These are phyloP conservation scores for Catharus bicknelli DNA, from an alignment of 2,113 vertebrate species.

Conservation along the genomic window DNA sequence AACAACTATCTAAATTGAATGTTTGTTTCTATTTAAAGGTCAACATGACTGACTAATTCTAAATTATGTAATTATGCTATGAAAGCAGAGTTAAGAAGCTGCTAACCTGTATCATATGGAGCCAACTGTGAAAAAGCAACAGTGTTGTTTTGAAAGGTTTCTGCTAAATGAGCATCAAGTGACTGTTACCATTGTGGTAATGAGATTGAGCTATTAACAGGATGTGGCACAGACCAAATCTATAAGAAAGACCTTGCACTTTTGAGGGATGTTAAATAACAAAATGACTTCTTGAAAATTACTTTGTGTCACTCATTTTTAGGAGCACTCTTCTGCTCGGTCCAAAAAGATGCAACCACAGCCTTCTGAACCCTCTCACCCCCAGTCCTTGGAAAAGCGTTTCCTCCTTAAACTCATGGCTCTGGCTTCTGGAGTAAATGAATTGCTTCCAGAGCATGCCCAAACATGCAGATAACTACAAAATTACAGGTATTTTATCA, in stretches of 20 bases:
- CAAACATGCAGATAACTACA: background rate
- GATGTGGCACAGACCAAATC: slow-evolving; percentile 59
- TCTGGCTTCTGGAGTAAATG: background rate
- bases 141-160: slow-evolving; percentile 55
- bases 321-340: background rate
- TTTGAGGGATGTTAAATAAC: slow-evolving; percentile 56
- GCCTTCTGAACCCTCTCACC: background rate
- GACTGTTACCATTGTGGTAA: slow-evolving; percentile 62
- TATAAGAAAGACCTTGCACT: slow-evolving; percentile 28
- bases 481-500: background rate
- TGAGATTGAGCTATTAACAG: slow-evolving; percentile 54
- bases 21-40: slow-evolving; percentile 53
- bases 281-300: slow-evolving; percentile 26
- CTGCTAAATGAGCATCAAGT: slow-evolving; percentile 35
- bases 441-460: background rate
- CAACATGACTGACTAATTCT: slow-evolving; percentile 33
- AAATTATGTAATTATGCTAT: slow-evolving; percentile 55
- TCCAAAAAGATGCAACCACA: background rate
- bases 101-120: slow-evolving; percentile 23
- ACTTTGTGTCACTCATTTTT: background rate
- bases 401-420: background rate
- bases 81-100: slow-evolving; percentile 48
- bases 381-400: background rate
- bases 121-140: slow-evolving; percentile 35
- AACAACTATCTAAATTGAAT: slow-evolving; percentile 40